phyloP scores from a whole-genome alignment of 2,113 vertebrate species.

The Petromus typicus region DNA sequence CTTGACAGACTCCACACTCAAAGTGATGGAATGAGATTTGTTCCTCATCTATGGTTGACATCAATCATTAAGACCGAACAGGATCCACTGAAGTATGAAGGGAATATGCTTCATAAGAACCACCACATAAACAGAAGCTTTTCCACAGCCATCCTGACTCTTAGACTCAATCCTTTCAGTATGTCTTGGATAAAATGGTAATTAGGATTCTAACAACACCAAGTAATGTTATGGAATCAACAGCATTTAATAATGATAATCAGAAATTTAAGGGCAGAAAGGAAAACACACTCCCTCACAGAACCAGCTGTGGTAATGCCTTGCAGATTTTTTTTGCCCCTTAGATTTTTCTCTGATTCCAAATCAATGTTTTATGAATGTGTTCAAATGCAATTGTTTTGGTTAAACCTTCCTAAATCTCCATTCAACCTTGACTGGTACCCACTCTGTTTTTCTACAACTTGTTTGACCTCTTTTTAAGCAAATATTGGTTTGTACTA shows the following conservation, averaged over 20 bases:
- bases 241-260: conserved; percentile 30
- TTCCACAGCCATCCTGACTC: background rate
- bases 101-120: background rate
- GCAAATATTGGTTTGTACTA: background rate
- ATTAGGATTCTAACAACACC: background rate
- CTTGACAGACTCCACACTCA: background rate
- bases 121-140: background rate
- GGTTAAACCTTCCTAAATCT: background rate
- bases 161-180: background rate
- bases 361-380: conserved; percentile 34
- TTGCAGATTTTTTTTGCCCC: background rate
- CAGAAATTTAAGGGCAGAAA: conserved; percentile 6
- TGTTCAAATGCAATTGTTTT: background rate
- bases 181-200: conserved; percentile 11
- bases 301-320: background rate
- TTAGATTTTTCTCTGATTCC: background rate
- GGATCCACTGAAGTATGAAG: background rate
- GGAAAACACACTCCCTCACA: background rate
- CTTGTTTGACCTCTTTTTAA: background rate
- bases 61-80: background rate
- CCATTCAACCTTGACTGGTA: background rate
- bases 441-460: background rate
- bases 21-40: background rate
- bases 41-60: background rate
- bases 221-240: background rate